phyloP scores from a whole-genome alignment of 2,888 invertebrate genomes.

The Cataglyphis livida region DNA sequence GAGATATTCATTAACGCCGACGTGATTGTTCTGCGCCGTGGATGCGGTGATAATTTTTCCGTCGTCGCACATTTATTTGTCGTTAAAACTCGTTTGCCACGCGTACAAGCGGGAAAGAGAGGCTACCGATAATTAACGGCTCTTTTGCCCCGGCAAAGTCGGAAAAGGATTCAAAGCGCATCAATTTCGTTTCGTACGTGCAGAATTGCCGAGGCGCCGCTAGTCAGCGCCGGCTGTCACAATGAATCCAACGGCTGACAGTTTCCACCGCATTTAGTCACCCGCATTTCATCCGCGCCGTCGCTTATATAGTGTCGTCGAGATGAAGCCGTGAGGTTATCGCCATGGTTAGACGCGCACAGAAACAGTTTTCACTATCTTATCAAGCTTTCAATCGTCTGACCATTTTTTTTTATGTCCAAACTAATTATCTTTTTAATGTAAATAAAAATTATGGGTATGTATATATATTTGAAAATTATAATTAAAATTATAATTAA shows the following conservation, averaged over 20 bases:
- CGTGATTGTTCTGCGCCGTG: slow-evolving; percentile 14
- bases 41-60: slow-evolving; percentile 56
- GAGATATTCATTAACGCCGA: slow-evolving; percentile 28
- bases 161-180: slow-evolving; percentile 69
- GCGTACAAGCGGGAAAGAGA: slow-evolving; percentile 45
- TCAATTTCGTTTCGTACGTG: slow-evolving; percentile 66
- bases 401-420: neutral
- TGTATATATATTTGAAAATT: neutral
- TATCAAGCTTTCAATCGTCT: slow-evolving; percentile 12
- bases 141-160: slow-evolving; percentile 60
- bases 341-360: slow-evolving; percentile 25
- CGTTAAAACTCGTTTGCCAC: slow-evolving; percentile 38
- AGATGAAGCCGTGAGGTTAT: slow-evolving; percentile 27
- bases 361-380: slow-evolving; percentile 21
- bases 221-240: slow-evolving; percentile 61
- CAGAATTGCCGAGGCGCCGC: slow-evolving; percentile 60
- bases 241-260: slow-evolving; percentile 67
- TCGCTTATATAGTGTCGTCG: slow-evolving; percentile 43
- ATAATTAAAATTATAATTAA: neutral
- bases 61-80: slow-evolving; percentile 60
- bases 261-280: slow-evolving; percentile 66
- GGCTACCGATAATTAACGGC: slow-evolving; percentile 67
- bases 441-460: neutral
- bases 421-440: neutral
- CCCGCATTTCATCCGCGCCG: slow-evolving; percentile 57